phyloP scores from a whole-genome alignment of 2,888 invertebrate genomes.

The Cyclophora punctaria region DNA sequence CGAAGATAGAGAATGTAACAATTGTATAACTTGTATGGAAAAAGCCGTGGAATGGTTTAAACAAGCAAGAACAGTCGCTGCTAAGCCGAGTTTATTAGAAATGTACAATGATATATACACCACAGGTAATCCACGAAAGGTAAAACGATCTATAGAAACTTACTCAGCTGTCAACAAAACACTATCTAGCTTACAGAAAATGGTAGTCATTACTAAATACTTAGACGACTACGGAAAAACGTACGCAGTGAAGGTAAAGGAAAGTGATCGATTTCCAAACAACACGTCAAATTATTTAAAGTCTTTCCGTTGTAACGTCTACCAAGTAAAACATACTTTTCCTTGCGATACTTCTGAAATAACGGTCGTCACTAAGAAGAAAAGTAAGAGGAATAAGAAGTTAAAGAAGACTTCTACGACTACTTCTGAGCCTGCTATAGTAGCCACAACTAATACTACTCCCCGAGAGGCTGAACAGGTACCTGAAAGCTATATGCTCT shows the following conservation, averaged over 20 bases:
- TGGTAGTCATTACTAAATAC: constrained; percentile 44
- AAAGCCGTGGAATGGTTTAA: constrained; percentile 31
- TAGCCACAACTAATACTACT: too few relatives aligned
- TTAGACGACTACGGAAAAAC: constrained; percentile 33
- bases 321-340: constrained; percentile 40
- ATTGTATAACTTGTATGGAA: constrained; percentile 44
- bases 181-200: background rate
- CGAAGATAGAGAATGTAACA: constrained; percentile 30
- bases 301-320: constrained; percentile 36
- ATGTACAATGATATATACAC: constrained; percentile 26
- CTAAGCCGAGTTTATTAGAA: constrained; percentile 17
- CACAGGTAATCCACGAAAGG: background rate
- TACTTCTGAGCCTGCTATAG: constrained; percentile 6
- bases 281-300: constrained; percentile 3
- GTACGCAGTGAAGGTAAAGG: constrained; percentile 50
- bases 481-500: constrained; percentile 45
- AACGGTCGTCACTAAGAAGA: constrained; percentile 21
- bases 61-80: too few relatives aligned
- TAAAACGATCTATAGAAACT: constrained; percentile 19
- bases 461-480: constrained; percentile 36
- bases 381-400: constrained; percentile 33
- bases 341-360: constrained; percentile 38
- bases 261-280: constrained; percentile 13
- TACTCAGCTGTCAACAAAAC: constrained; percentile 18
- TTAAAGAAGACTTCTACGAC: constrained; percentile 18